phyloP scores from a whole-genome alignment of 2,797 vertebrate genomes.

The Glossophaga mutica region DNA sequence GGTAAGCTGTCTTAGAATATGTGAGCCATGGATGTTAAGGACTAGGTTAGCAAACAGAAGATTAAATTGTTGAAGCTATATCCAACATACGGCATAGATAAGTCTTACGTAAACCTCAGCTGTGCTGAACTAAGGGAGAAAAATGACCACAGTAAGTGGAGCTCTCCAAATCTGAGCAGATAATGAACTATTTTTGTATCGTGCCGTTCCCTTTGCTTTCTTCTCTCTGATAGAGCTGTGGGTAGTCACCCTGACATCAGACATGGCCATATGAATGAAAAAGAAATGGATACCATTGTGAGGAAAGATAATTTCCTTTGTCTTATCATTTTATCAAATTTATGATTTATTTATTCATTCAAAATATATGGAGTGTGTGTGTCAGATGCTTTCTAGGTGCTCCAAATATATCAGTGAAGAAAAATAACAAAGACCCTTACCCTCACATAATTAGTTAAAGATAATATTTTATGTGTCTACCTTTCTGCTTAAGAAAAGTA shows the following conservation, averaged over 20 bases:
- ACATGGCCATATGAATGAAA: background rate
- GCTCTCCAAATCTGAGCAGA: background rate
- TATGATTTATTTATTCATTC: background rate
- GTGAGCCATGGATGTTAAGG: background rate
- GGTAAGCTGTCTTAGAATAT: slow-evolving; percentile 82
- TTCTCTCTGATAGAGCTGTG: background rate
- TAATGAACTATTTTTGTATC: background rate
- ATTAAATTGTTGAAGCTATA: background rate
- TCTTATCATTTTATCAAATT: background rate
- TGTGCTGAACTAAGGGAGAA: background rate
- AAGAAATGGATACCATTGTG: background rate
- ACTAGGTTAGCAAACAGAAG: background rate
- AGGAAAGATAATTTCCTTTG: background rate
- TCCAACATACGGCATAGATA: background rate
- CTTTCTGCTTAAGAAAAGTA: background rate
- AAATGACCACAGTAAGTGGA: background rate
- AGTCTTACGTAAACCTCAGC: background rate
- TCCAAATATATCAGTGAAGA: background rate
- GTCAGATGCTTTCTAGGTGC: background rate
- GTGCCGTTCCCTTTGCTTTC: background rate
- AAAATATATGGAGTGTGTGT: background rate
- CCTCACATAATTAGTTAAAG: slow-evolving; percentile 2
- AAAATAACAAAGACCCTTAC: background rate
- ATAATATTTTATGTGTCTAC: background rate
- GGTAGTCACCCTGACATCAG: background rate